These are phyloP conservation scores for Drosophila nigrodunni DNA, from an alignment of 1,140 invertebrate species.

Conservation along the genomic window DNA sequence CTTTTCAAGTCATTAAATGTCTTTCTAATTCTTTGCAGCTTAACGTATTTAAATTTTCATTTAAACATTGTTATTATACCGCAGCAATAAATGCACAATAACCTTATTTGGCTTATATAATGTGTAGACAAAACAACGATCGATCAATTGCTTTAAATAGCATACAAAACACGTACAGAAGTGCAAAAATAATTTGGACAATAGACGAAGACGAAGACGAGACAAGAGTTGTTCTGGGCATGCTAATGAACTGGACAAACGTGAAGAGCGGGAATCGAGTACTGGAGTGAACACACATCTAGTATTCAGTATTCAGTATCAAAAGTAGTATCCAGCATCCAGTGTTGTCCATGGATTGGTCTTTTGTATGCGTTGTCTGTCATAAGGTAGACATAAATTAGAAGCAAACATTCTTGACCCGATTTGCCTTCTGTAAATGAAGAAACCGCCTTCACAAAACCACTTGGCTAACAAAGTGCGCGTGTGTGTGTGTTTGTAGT, in stretches of 20 bases:
- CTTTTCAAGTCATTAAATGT: no score
- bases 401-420: constrained; percentile 63
- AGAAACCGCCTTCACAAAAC: constrained; percentile 35
- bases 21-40: no score
- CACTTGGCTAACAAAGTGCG: constrained; percentile 29
- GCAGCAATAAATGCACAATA: background rate
- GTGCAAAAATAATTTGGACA: constrained; percentile 35
- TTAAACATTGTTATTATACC: no score
- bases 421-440: constrained; percentile 39
- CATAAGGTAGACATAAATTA: constrained; percentile 22
- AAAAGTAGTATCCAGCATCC: constrained; percentile 46
- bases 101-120: constrained; percentile 9
- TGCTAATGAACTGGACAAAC: constrained; percentile 64
- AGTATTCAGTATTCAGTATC: constrained; percentile 52
- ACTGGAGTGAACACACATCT: constrained; percentile 7
- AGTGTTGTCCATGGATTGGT: constrained; percentile 38
- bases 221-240: constrained; percentile 30
- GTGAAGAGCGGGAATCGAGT: constrained; percentile 45
- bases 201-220: background rate
- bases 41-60: no score
- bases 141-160: constrained; percentile 17
- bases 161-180: constrained; percentile 31
- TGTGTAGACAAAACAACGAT: constrained; percentile 18
- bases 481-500: background rate
- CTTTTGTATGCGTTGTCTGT: constrained; percentile 51